Base-by-base conservation (phyloP, 1,140 invertebrate species). In the Drosophila nasuta region DNA sequence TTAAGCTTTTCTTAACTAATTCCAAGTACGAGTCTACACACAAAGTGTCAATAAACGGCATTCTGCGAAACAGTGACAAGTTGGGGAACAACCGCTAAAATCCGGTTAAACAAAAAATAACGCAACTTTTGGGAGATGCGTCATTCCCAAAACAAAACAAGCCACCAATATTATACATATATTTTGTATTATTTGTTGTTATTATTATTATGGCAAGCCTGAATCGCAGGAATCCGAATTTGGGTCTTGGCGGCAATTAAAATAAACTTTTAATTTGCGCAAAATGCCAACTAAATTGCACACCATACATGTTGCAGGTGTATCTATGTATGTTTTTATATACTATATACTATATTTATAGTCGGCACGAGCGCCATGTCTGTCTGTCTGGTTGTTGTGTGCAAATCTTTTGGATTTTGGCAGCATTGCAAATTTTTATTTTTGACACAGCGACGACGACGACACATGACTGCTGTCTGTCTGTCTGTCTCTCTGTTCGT, bases 381-480 rank as follows among this genome's bases (percentile, higher is more conserved):
- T 58, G 17, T 30, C 54, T 20, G n/a, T 5, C 17, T 25, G 28
- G 2, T 0, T 13, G n/a, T 54, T 48, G 35, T 41, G 13, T 52
- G 63, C 25, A 62, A 68, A 68, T 62, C 41, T 33, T 28, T 58
- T 64, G 68, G 57, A 81, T 81, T 87, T 88, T 88, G 85, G 83
- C 83, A 88, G 64, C 76, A 57, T 75, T 89, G 85, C 85, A 75
- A 89, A 83, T 77, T 58, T 73, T 52, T 75, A 72, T 79, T 73
- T 79, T 75, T 76, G 64, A 79, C 65, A 69, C 75, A 52, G 10
- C 38, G 38, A 33, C 30, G 30, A 33, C 30, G 35, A 10, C 35
- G 70, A 73, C 83, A 88, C 83, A 88, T 88, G 83, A 88, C 80
- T 83, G 81, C 35, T 38, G 35, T 38, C 35, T 2, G 30, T 33